phyloP scores from a whole-genome alignment of 2,113 vertebrate species.

The Morone chrysops region DNA sequence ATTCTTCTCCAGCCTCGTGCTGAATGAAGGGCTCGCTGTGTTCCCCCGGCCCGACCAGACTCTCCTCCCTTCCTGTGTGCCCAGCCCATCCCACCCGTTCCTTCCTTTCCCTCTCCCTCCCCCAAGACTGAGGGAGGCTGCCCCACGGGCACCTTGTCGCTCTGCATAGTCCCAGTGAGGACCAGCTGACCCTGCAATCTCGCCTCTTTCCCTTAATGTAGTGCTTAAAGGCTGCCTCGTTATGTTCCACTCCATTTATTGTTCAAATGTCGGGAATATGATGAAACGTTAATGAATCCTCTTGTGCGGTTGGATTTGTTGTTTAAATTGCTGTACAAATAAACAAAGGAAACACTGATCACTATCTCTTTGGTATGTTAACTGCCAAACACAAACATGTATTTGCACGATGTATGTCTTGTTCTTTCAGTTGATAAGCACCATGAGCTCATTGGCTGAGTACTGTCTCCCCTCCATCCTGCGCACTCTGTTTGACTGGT shows the following conservation, averaged over 20 bases:
- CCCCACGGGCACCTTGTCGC: slow-evolving; percentile 55
- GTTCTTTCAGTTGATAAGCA: slow-evolving; percentile 90
- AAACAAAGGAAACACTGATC: slow-evolving; percentile 70
- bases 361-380: slow-evolving; percentile 57
- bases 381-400: slow-evolving; percentile 45
- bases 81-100: slow-evolving; percentile 88
- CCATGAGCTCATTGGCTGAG: slow-evolving; percentile 98
- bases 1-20: slow-evolving; percentile 90
- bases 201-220: slow-evolving; percentile 1
- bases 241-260: neutral
- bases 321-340: slow-evolving; percentile 36
- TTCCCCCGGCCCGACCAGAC: slow-evolving; percentile 83
- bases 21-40: slow-evolving; percentile 91
- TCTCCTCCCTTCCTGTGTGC: slow-evolving; percentile 95
- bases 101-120: slow-evolving; percentile 83
- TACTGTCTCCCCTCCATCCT: slow-evolving; percentile 98
- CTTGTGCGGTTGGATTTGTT: neutral
- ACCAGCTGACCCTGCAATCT: slow-evolving; percentile 9
- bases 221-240: neutral
- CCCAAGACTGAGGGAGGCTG: slow-evolving; percentile 43
- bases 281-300: neutral
- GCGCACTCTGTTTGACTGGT: slow-evolving; percentile 98
- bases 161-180: slow-evolving; percentile 15
- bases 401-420: slow-evolving; percentile 52
- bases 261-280: slow-evolving; percentile 8